Evolutionary conservation across 2,888 invertebrate species (phyloP), one percentile per base, ranked within the genome.

Genomic region (Antitype chi): DNA sequence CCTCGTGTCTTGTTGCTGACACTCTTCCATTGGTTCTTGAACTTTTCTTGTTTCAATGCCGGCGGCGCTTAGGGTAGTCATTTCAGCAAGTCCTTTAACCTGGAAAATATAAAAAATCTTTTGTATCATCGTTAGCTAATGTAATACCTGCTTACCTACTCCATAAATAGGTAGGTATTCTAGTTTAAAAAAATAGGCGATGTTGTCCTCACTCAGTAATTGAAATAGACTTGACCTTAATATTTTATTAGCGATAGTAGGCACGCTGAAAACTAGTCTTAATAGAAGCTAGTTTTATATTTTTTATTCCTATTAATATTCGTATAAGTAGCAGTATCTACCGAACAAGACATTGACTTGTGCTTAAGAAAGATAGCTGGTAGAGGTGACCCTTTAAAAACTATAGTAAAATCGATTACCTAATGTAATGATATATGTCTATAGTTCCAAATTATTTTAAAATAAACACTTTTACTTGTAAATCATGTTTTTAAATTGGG

Each of bases 81-180:
- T 99, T 97, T 99, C 99, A 96, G 99, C 98, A 93, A 99, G 97
- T 92, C 99, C 99, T 97, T 99, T 98, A 84, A 99, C 97, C 97
- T 97, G 89, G 64, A 93, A 93, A 75, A 52, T n/a, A 72, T 67
- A 52, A 28, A 25, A 52, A 11, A 49, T 62, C 6, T 38, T 53
- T 60, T 55, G 52, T 13, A 59, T 28, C 6, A 59, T 28, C n/a
- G 38, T 1, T 25, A 57, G 6, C 11, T 53, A 43, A n/a, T n/a
- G 0, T n/a, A 28, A 17, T 38, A 57, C 11, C 20, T 47, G 20
- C 38, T 25, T 52, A 15, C 25, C 38, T 32, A 49, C 15, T 47
- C n/a, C 25, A 32, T 8, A 32, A 32, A 11, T 53, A 53, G 43
- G 20, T 47, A 25, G 11, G 64, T 25, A 68, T 59, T 59, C 62